These are phyloP conservation scores for Venustaconcha ellipsiformis DNA, from an alignment of 1,140 invertebrate genomes.

Conservation along the genomic window DNA sequence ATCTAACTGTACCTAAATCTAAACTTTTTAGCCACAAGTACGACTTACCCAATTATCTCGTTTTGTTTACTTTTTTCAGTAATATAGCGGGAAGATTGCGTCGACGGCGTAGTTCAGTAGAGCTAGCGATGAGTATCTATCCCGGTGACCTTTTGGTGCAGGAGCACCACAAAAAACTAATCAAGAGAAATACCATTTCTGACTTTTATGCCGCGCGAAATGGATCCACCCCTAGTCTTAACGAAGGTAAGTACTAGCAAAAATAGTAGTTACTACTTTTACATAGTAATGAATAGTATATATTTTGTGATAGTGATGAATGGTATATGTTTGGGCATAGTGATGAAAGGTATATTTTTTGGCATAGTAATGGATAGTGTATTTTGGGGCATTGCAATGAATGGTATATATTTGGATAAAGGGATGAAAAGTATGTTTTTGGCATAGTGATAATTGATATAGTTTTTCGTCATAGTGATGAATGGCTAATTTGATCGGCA, in stretches of 20 bases:
- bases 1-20: not conserved
- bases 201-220: conserved; percentile 60
- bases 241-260: conserved; percentile 27
- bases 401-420: too few species aligned
- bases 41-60: not conserved
- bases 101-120: conserved; percentile 62
- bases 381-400: too few species aligned
- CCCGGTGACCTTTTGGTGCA: conserved; percentile 64
- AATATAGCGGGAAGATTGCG: conserved; percentile 58
- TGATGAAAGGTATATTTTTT: too few species aligned
- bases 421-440: too few species aligned
- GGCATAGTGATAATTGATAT: too few species aligned
- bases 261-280: too few species aligned
- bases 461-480: too few species aligned
- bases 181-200: conserved; percentile 65
- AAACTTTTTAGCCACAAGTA: not conserved
- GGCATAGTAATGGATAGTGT: too few species aligned
- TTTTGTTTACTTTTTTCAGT: conserved; percentile 32
- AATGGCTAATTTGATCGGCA: too few species aligned
- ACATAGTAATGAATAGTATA: too few species aligned
- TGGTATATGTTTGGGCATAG: too few species aligned
- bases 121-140: conserved; percentile 63
- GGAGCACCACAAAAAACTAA: conserved; percentile 60
- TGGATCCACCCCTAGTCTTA: conserved; percentile 25
- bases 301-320: too few species aligned